Evolutionary conservation across 2,797 vertebrate genomes (phyloP).

Genomic region (Oophaga sylvatica): DNA sequence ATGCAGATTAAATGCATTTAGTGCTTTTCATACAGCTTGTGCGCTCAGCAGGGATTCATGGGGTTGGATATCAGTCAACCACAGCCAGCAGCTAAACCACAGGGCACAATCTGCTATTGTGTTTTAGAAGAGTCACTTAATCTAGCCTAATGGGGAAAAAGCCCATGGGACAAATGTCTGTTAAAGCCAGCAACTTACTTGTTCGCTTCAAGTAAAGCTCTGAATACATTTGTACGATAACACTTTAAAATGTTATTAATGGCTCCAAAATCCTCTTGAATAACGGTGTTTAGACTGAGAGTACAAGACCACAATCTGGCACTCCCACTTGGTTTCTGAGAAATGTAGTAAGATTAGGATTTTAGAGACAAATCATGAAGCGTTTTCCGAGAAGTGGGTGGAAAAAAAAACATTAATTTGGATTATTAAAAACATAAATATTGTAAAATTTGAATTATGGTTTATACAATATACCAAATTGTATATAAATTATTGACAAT

Average conservation of each 20-base stretch:
- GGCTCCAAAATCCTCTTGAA: slow-evolving; percentile 65
- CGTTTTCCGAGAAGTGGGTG: neutral
- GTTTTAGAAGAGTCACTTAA: slow-evolving; percentile 78
- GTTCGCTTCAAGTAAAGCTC: slow-evolving; percentile 68
- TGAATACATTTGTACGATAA: slow-evolving; percentile 71
- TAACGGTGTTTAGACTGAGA: slow-evolving; percentile 40
- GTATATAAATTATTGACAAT: neutral
- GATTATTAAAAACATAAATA: slow-evolving; percentile 3
- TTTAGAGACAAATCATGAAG: slow-evolving; percentile 16
- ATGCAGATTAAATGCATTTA: slow-evolving; percentile 82
- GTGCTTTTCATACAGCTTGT: slow-evolving; percentile 76
- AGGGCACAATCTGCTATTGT: slow-evolving; percentile 78
- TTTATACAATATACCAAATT: neutral
- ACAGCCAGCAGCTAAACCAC: slow-evolving; percentile 78
- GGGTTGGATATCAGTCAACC: slow-evolving; percentile 80
- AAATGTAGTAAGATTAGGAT: slow-evolving; percentile 20
- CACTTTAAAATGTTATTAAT: slow-evolving; percentile 69
- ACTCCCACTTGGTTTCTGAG: neutral
- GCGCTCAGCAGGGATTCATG: slow-evolving; percentile 78
- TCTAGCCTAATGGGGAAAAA: slow-evolving; percentile 77
- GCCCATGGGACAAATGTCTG: slow-evolving; percentile 73
- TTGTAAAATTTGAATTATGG: neutral
- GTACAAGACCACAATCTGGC: slow-evolving; percentile 46
- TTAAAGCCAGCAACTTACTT: slow-evolving; percentile 71
- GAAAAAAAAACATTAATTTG: neutral